Evolutionary conservation across 2,113 vertebrate species (phyloP), one percentile per base, ranked within the genome.

Genomic region (Bettongia penicillata): DNA sequence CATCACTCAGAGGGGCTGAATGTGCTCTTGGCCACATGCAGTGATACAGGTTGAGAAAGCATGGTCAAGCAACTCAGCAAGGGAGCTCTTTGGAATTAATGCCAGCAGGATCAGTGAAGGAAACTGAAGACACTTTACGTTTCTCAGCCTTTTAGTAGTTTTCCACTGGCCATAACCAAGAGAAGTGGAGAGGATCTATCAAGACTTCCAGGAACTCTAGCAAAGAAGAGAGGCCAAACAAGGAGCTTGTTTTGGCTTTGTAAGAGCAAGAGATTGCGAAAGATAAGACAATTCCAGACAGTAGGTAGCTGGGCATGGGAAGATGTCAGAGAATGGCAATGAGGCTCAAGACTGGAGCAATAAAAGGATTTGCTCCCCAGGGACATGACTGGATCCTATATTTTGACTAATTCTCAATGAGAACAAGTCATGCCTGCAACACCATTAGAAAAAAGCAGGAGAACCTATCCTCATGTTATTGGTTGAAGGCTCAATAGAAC

Each of bases 31-130:
- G 61, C 96, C 61, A 51, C 0, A 0, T 14, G 50, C 90, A 94
- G 48, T 31, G 0, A 93, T 97, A 91, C 92, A 91, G 93, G 95
- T 95, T 95, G 97, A 95, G 84, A 84, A 96, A 96, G 92, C 97
- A 95, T 52, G 95, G 97, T 91, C 49, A 91, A 51, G n/a, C 43
- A 90, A 91, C 90, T 90, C 94, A 93, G 90, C 84, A 52, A 0
- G 48, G 48, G 31, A 77, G 90, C 89, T 96, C 50, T 43, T 61
- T 96, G 49, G 90, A 0, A 0, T 91, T 47, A 90, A 68, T 0
- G 50, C 50, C 90, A 57, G 91, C 94, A 68, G 93, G 89, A 68
- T 91, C 90, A 90, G 93, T 19, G 12, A 77, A 19, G 93, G 91
- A 53, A 93, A 94, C 1, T 48, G 55, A 91, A 91, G 55, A 3